phyloP scores from a whole-genome alignment of 2,888 invertebrate genomes.

The Cryptocheilus praepositus region DNA sequence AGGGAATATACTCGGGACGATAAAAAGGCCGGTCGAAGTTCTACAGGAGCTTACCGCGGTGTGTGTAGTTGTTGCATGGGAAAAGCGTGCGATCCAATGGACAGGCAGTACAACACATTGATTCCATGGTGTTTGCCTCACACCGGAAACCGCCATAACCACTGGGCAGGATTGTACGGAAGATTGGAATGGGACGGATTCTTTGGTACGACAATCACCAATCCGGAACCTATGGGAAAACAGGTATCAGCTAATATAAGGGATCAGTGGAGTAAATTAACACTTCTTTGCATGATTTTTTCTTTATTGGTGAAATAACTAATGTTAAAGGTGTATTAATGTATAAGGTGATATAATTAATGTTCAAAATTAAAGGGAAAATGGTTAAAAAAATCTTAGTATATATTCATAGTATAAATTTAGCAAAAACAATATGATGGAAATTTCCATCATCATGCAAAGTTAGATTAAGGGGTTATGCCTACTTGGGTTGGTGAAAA shows the following conservation, averaged over 20 bases:
- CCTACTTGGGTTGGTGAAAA: too few species aligned
- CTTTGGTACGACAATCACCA: conserved; percentile 89
- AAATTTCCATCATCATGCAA: too few species aligned
- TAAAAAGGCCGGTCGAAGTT: conserved; percentile 76
- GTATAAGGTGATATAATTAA: too few species aligned
- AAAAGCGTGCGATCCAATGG: conserved; percentile 81
- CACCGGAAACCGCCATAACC: conserved; percentile 90
- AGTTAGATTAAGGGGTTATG: too few species aligned
- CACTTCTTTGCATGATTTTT: too few species aligned
- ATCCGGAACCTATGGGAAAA: conserved; percentile 94
- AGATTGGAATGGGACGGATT: conserved; percentile 89
- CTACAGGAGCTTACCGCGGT: conserved; percentile 78
- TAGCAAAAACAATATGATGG: too few species aligned
- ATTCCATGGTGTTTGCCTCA: conserved; percentile 94
- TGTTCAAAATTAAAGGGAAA: too few species aligned
- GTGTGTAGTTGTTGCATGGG: conserved; percentile 86
- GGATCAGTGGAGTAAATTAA: too few species aligned
- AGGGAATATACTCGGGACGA: conserved; percentile 78
- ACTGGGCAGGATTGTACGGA: conserved; percentile 92
- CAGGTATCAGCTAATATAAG: conserved; percentile 76
- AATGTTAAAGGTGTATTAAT: too few species aligned
- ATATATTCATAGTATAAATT: too few species aligned
- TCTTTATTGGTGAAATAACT: too few species aligned
- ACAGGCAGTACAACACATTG: conserved; percentile 87
- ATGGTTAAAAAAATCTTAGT: too few species aligned